Base-by-base conservation (phyloP, 1,140 invertebrate species). In the Papilio polyxenes region DNA sequence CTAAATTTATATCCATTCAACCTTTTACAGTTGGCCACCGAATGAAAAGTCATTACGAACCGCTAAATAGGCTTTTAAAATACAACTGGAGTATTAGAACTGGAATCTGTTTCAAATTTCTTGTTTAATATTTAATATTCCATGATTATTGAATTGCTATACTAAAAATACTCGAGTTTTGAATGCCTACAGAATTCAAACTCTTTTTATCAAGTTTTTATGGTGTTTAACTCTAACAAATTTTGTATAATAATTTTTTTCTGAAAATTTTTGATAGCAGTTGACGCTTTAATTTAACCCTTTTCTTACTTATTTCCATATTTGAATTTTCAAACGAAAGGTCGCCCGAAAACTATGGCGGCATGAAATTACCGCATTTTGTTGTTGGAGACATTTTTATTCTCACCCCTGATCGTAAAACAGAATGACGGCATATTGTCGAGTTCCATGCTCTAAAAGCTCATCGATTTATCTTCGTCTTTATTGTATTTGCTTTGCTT, bases 1-100 rank as follows among this genome's bases (percentile, higher is more conserved):
- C 65, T 72, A 56, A 87, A 85, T 85, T 90, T 91, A 89, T 89
- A 91, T 85, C 90, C 91, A 92, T 91, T 93, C 89, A 91, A 88
- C 87, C 90, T 90, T 89, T 91, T 91, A 89, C 85, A 81, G 86
- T 83, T 88, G 89, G 87, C 87, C 87, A 90, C 85, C 87, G 89
- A 92, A 91, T 92, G 88, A 93, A 91, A 91, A 88, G 89, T 92
- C 89, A 90, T 89, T 91, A 90, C 82, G 86, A 88, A 89, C 83
- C 84, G 85, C 86, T 84, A 90, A 92, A 91, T 91, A 88, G 89
- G 88, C 87, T 86, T 90, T 89, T 87, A 87, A 89, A 92, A 90
- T 88, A 81, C 89, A 65, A 65, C 83, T 84, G 87, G 87, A 86
- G 87, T 87, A 85, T 65, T 31, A 11, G 11, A 65, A 65, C 8